Conservation (phyloP, 1,140 invertebrate genomes). For the Penaeus chinensis region DNA sequence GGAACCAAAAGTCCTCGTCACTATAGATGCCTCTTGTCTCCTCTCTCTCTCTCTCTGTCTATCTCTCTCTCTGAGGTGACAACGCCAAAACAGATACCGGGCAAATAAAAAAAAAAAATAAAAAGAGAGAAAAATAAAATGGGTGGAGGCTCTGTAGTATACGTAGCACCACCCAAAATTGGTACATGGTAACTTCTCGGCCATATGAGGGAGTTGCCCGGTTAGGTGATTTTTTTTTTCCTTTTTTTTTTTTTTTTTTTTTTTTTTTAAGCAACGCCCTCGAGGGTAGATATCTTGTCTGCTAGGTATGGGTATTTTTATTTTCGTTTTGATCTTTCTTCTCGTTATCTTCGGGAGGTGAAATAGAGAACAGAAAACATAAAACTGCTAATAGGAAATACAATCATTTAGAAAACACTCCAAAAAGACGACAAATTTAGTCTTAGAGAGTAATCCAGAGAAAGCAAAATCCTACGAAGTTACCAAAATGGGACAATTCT, state of each 20-base stretch:
- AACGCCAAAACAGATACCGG: constrained; percentile 9
- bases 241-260: no score
- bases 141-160: not conserved
- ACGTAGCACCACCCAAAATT: constrained; percentile 20
- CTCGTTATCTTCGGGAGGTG: no score
- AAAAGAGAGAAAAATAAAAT: not conserved
- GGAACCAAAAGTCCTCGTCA: no score
- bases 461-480: no score
- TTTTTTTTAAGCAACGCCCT: constrained; percentile 10
- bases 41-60: no score
- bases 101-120: constrained; percentile 7
- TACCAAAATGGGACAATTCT: no score
- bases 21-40: no score
- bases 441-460: not conserved
- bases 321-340: no score
- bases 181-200: constrained; percentile 25
- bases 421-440: not conserved
- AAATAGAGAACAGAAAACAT: no score
- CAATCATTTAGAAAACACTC: not conserved
- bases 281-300: no score
- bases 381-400: no score
- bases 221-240: not conserved
- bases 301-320: no score
- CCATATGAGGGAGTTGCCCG: constrained; percentile 34
- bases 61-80: not conserved